A percentile compares a stretch with the other conserved stretches of the same genome.
Conservation (phyloP, 2,888 invertebrate species). For the Strigamia transsilvanica region DNA sequence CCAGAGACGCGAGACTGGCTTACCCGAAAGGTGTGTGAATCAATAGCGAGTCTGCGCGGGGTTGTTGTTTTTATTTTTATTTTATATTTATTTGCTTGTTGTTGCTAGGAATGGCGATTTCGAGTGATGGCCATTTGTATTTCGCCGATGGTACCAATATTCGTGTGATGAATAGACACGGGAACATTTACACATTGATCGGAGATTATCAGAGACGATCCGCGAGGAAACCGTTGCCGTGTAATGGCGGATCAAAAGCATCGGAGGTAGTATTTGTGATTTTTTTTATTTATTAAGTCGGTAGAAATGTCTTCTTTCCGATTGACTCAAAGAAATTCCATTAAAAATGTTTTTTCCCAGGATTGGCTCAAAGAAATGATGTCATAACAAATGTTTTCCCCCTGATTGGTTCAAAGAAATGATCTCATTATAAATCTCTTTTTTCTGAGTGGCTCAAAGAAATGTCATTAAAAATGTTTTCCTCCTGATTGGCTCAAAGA, state of each 20-base stretch:
- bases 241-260: conserved; percentile 84
- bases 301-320: too few species aligned
- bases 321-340: too few species aligned
- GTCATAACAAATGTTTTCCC: too few species aligned
- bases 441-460: too few species aligned
- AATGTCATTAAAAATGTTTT: too few species aligned
- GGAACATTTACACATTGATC: conserved; percentile 81
- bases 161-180: conserved; percentile 89
- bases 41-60: neutral
- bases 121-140: conserved; percentile 88
- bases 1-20: conserved; percentile 90
- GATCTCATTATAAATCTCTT: too few species aligned
- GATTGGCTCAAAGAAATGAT: too few species aligned
- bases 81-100: neutral
- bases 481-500: too few species aligned
- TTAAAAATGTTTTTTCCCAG: too few species aligned
- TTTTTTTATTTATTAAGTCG: too few species aligned
- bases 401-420: too few species aligned
- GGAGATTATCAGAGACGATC: conserved; percentile 90
- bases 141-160: conserved; percentile 96
- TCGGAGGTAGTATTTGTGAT: conserved; percentile 70
- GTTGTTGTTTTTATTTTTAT: neutral
- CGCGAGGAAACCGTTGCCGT: conserved; percentile 93
- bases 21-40: conserved; percentile 82
- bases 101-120: conserved; percentile 78